Conservation (phyloP, 2,888 invertebrate species). For the Phortica okadai region DNA sequence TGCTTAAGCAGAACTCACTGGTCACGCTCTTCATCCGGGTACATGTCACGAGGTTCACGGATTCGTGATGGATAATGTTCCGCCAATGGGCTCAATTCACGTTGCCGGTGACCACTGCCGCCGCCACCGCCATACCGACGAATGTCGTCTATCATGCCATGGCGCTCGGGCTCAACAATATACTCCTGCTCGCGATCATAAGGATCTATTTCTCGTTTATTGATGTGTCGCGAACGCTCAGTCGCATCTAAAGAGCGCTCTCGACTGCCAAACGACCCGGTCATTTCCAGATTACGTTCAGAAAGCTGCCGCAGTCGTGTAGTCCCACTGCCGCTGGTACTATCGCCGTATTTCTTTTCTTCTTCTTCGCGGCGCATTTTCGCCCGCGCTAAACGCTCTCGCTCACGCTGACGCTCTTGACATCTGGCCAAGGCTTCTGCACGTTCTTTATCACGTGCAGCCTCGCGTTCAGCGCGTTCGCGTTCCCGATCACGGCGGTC, state of each 20-base stretch:
- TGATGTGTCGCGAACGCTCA: slow-evolving; percentile 60
- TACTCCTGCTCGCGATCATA: slow-evolving; percentile 69
- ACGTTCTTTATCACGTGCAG: slow-evolving; percentile 80
- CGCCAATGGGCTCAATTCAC: slow-evolving; percentile 69
- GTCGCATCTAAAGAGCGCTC: slow-evolving; percentile 72
- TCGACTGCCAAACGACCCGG: slow-evolving; percentile 75
- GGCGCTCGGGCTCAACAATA: slow-evolving; percentile 68
- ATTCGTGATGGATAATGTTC: slow-evolving; percentile 68
- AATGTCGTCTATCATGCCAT: slow-evolving; percentile 69
- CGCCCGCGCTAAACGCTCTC: slow-evolving; percentile 77
- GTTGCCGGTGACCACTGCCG: slow-evolving; percentile 59
- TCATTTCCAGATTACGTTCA: slow-evolving; percentile 81
- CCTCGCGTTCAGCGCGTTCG: slow-evolving; percentile 78
- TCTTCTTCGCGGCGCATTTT: slow-evolving; percentile 77
- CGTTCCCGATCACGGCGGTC: slow-evolving; percentile 80
- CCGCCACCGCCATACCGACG: slow-evolving; percentile 67
- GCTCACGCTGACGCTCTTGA: slow-evolving; percentile 80
- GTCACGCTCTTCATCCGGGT: slow-evolving; percentile 72
- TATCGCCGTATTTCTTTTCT: slow-evolving; percentile 67
- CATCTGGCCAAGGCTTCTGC: slow-evolving; percentile 83
- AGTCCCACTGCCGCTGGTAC: slow-evolving; percentile 55
- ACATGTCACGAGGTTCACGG: slow-evolving; percentile 71
- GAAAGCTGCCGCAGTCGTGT: slow-evolving; percentile 80
- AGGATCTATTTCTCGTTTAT: slow-evolving; percentile 65
- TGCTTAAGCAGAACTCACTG: slow-evolving; percentile 51